Evolutionary conservation across 2,888 invertebrate genomes (phyloP).

Genomic region (Eudemis profundana): DNA sequence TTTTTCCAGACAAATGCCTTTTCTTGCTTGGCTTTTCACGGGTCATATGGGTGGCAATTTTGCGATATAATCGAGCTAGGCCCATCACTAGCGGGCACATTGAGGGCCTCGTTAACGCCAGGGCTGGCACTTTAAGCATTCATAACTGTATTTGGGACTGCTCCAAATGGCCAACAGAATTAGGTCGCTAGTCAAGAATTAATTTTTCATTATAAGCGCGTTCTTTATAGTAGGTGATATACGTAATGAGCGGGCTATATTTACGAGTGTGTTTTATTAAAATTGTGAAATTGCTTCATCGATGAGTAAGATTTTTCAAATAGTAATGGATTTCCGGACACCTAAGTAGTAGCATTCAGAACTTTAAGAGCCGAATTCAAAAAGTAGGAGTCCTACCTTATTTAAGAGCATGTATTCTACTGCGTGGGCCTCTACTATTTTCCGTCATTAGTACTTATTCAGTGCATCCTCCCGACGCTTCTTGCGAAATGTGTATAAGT

Average conservation of each 20-base stretch:
- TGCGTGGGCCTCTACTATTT: no score
- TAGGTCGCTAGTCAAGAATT: slow-evolving; percentile 38
- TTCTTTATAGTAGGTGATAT: slow-evolving; percentile 14
- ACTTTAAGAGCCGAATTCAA: no score
- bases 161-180: slow-evolving; percentile 39
- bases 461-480: no score
- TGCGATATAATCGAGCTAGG: slow-evolving; percentile 19
- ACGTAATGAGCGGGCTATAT: slow-evolving; percentile 23
- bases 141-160: slow-evolving; percentile 43
- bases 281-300: no score
- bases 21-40: slow-evolving; percentile 12
- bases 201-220: slow-evolving; percentile 36
- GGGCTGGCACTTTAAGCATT: slow-evolving; percentile 41
- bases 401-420: no score
- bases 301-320: no score
- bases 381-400: no score
- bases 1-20: slow-evolving; percentile 17
- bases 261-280: background rate
- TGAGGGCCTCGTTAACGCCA: slow-evolving; percentile 42
- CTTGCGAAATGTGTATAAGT: no score
- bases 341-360: no score
- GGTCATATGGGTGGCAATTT: slow-evolving; percentile 21
- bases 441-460: no score
- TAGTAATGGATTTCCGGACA: no score
- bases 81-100: slow-evolving; percentile 33